Base-by-base conservation (phyloP, 2,888 invertebrate genomes). In the Amblyjoppa proteus region DNA sequence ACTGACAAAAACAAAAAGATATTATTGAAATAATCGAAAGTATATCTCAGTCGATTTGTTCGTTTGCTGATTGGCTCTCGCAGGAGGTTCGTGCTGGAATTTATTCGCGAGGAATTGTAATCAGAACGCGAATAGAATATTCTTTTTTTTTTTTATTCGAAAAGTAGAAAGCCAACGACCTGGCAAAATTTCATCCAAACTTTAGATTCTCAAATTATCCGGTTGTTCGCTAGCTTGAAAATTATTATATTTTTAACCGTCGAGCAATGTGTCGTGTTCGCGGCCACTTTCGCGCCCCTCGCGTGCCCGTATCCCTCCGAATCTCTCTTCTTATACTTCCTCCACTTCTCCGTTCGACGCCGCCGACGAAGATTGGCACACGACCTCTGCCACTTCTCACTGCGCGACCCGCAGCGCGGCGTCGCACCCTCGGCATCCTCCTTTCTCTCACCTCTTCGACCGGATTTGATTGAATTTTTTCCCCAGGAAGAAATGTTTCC, bases 401-500 rank as follows among this genome's bases (percentile, higher is more conserved):
- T 79, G 70, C 56, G 41, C 56, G 41, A 68, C 45, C 74, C 83
- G 61, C 73, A 58, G 68, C 58, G 49, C 61, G 70, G 64, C 64
- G 38, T 53, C 64, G 49, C 51, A 58, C 74, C 53, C 79, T 73
- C 83, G 79, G 56, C 71, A 77, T 74, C 66, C 76, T 82, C 80
- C 56, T 80, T 76, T 83, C 87, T 81, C 85, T 88, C 87, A 84
- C 87, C 88, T 80, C 84, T 85, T 87, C 84, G 66, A 81, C 71
- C 88, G 88, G 89, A 91, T 94, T 93, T 93, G 93, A 93, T 93
- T 93, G 93, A 93, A 94, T 94, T 93, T 94, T 93, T 93, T 93
- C 91, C 90, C 91, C 88, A 88, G 90, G 91, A 92, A 93, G 92
- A 94, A 93, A 94, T 93, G 93, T 93, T 93, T 93, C 93, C 93